A percentile compares a stretch with the other conserved stretches of the same genome.
Conservation (phyloP, 2,113 vertebrate genomes). For the Nestor notabilis region DNA sequence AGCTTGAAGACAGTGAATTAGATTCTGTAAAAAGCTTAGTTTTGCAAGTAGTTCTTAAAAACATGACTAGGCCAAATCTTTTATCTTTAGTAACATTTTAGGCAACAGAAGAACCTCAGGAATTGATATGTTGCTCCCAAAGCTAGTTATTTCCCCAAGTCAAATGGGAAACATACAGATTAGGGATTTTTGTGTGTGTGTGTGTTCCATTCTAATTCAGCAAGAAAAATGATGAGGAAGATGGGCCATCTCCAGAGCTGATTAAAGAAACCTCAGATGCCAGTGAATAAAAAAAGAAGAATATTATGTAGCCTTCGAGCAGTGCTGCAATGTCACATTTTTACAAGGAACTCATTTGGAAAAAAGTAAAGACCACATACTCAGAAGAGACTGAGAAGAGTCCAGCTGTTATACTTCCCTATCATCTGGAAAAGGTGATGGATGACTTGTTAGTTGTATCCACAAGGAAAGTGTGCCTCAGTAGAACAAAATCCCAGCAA, state of each 20-base stretch:
- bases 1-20: neutral
- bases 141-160: neutral
- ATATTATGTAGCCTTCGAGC: constrained; percentile 40
- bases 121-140: neutral
- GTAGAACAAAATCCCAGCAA: constrained; percentile 38
- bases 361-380: constrained; percentile 37
- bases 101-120: neutral
- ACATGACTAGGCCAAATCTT: neutral
- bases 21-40: neutral
- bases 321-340: neutral
- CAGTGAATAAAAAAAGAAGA: constrained; percentile 39
- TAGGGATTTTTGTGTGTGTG: neutral
- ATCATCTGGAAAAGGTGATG: constrained; percentile 14
- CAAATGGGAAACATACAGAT: neutral
- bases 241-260: neutral
- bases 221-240: neutral
- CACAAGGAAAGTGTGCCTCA: constrained; percentile 12
- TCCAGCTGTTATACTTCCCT: constrained; percentile 6
- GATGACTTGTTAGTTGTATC: constrained; percentile 6
- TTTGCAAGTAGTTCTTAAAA: neutral
- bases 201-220: neutral
- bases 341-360: constrained; percentile 40
- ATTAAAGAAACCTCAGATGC: constrained; percentile 32
- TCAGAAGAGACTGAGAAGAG: constrained; percentile 10
- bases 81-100: constrained; percentile 14